Evolutionary conservation across 2,797 vertebrate genomes (phyloP).

Genomic region (Pseudochirops corinnae): DNA sequence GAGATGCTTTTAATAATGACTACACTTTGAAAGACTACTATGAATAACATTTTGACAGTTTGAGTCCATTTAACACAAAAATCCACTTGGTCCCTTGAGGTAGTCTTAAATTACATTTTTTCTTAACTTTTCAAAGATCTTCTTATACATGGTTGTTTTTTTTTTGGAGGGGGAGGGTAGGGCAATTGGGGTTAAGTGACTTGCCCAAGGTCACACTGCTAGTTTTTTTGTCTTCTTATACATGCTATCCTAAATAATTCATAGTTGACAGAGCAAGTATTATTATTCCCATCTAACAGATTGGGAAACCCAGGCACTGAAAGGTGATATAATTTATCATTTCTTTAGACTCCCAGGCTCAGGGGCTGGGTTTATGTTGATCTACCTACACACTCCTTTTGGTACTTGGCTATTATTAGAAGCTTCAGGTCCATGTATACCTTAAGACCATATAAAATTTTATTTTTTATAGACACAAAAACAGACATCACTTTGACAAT

Average conservation of each 20-base stretch:
- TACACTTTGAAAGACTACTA: neutral
- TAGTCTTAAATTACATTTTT: neutral
- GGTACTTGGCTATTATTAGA: neutral
- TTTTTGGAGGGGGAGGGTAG: too few relatives aligned
- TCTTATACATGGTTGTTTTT: neutral
- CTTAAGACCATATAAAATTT: neutral
- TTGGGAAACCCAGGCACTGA: neutral
- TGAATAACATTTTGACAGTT: neutral
- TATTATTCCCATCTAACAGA: neutral
- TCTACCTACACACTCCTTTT: neutral
- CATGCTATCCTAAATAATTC: neutral
- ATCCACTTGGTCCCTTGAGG: neutral
- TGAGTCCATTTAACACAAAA: neutral
- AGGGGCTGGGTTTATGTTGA: neutral
- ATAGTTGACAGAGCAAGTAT: neutral
- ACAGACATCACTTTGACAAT: neutral
- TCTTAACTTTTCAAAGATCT: neutral
- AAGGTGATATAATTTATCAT: neutral
- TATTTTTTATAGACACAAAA: neutral
- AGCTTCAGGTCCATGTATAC: neutral
- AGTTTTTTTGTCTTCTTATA: too few relatives aligned
- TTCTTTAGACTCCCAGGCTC: neutral
- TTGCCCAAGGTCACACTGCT: too few relatives aligned
- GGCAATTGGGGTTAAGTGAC: too few relatives aligned
- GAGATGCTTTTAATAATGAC: neutral